These are phyloP conservation scores for Limnephilus rhombicus DNA, from an alignment of 2,888 invertebrate species.

Conservation along the genomic window DNA sequence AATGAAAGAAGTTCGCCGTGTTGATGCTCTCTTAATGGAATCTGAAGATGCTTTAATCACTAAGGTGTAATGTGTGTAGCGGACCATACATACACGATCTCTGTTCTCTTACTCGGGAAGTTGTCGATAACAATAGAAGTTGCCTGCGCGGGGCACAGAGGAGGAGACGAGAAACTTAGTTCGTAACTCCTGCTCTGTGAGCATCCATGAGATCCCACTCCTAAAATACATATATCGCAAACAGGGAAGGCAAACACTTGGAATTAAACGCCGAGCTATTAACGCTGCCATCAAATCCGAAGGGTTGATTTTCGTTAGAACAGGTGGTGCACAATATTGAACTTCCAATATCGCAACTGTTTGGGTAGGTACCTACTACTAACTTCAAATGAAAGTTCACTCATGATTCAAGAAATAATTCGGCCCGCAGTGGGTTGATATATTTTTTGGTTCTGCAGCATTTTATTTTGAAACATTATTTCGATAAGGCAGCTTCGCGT, in stretches of 20 bases:
- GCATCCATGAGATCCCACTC: conserved; percentile 3
- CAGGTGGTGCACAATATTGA: neutral
- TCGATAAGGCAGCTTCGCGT: no score
- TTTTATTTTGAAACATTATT: no score
- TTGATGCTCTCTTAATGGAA: neutral
- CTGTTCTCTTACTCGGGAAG: conserved; percentile 12
- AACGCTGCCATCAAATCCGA: neutral
- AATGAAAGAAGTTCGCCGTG: neutral
- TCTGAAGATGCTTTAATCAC: neutral
- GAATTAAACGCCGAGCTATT: neutral
- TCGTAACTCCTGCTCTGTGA: conserved; percentile 25
- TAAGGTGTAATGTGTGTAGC: neutral
- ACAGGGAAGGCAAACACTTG: conserved; percentile 13
- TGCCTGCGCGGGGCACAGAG: conserved; percentile 6
- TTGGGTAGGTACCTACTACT: neutral
- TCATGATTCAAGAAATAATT: no score
- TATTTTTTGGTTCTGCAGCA: no score
- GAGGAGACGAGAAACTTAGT: conserved; percentile 22
- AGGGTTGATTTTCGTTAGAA: neutral
- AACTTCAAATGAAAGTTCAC: no score
- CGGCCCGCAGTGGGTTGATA: no score
- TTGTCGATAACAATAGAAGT: conserved; percentile 33
- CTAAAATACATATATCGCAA: neutral
- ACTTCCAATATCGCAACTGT: neutral
- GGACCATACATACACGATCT: conserved; percentile 23